Base-by-base conservation (phyloP, 2,888 invertebrate genomes). In the Ephialtes manifestator region DNA sequence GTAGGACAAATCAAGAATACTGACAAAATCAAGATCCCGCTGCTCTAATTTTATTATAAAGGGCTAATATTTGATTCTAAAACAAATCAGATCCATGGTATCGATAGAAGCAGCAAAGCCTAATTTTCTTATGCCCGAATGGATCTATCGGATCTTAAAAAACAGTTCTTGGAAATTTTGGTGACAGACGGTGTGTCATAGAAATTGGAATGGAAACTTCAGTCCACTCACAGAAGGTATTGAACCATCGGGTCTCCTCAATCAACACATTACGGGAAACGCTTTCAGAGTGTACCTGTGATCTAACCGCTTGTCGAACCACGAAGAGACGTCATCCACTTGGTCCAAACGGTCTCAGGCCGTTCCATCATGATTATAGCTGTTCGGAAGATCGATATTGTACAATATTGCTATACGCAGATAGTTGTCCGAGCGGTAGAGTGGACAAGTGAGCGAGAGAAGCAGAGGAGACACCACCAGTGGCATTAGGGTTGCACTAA, bases 401-500 rank as follows among this genome's bases (percentile, higher is more conserved):
- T 63, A 63, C 35, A 71, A 70, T 53, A 70, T 70, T 70, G 53
- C 35, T 53, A 28, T 71, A 18, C 71, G 43, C 43, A 46, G 43
- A 67, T 20, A 46, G 13, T 43, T 46, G 20, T 10, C n/a, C 58
- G 46, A 46, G 46, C 28, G 4, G 35, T 24, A n/a, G 20, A 72
- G 24, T 43, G 39, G 71, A 72, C 39, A 35, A 35, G 24, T 43
- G 46, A 60, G 58, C 35, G 74, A 46, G 74, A 74, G 60, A 63
- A 63, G 63, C 48, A 18, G 60, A 75, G 11, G 31, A 46, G 60
- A n/a, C 74, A 58, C 60, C 60, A 31, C 28, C 39, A 43, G 43
- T 18, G 60, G 46, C 63, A 63, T 75, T 48, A 48, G 63, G 46
- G 63, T 75, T 83, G 85, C 86, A 86, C 83, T 82, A 80, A 76